These are phyloP conservation scores for Lucifuga dentata DNA, from an alignment of 2,113 vertebrate genomes.

Conservation along the genomic window DNA sequence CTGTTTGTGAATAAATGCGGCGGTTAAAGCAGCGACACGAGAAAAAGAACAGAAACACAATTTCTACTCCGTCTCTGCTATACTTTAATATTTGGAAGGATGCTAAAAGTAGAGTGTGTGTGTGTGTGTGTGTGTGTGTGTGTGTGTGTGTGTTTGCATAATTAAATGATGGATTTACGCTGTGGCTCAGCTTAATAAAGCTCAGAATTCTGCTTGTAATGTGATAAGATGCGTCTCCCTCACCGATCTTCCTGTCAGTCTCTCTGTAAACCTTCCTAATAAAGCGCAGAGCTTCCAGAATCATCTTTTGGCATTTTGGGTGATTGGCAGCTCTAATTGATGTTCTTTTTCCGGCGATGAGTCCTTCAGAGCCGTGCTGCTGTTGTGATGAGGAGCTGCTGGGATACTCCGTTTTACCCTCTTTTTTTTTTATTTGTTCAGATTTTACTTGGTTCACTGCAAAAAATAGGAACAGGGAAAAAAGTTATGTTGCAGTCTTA, in stretches of 20 bases:
- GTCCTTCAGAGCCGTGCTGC: slow-evolving; percentile 45
- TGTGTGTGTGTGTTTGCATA: too few species aligned
- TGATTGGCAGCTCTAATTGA: slow-evolving; percentile 78
- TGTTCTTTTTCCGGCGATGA: slow-evolving; percentile 56
- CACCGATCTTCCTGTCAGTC: slow-evolving; percentile 4
- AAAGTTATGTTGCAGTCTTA: too few species aligned
- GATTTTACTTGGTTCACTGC: too few species aligned
- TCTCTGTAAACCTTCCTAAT: slow-evolving; percentile 5
- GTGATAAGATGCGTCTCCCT: slow-evolving; percentile 26
- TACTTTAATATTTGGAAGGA: slow-evolving; percentile 8
- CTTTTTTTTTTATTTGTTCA: too few species aligned
- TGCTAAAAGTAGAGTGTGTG: not conserved
- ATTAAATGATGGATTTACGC: not conserved
- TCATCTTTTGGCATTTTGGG: slow-evolving; percentile 60
- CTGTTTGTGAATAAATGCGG: slow-evolving; percentile 13
- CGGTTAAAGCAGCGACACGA: not conserved
- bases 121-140: not conserved
- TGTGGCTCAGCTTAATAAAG: not conserved
- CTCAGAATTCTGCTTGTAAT: slow-evolving; percentile 29
- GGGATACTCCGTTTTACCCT: not conserved
- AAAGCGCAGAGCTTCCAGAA: slow-evolving; percentile 48
- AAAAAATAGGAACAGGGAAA: too few species aligned
- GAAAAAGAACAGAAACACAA: not conserved
- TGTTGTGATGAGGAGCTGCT: slow-evolving; percentile 15
- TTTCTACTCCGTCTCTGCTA: too few species aligned